phyloP scores from a whole-genome alignment of 1,140 invertebrate genomes.

The Leptinotarsa lineolata region DNA sequence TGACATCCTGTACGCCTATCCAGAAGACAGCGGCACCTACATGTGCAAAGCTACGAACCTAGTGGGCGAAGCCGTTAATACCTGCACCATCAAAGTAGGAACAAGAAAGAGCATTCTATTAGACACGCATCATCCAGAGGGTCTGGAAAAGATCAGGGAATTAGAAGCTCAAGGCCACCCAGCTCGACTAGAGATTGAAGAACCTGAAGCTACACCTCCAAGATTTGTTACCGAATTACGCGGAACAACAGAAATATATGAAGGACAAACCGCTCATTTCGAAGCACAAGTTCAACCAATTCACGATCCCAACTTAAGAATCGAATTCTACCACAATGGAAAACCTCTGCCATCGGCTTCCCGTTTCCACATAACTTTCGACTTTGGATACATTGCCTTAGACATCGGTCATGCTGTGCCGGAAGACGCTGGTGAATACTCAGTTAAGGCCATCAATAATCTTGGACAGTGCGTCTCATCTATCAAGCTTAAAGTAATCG shows the following conservation, averaged over 20 bases:
- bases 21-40: slow-evolving; percentile 93
- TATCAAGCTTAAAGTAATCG: slow-evolving; percentile 80
- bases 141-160: slow-evolving; percentile 87
- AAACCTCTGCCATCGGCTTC: slow-evolving; percentile 84
- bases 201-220: slow-evolving; percentile 76
- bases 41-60: slow-evolving; percentile 92
- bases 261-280: slow-evolving; percentile 87
- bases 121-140: slow-evolving; percentile 92
- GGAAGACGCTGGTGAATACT: slow-evolving; percentile 94
- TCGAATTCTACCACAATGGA: slow-evolving; percentile 91
- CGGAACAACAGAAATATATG: slow-evolving; percentile 81
- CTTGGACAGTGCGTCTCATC: slow-evolving; percentile 83
- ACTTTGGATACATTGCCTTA: slow-evolving; percentile 93
- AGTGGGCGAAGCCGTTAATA: slow-evolving; percentile 90
- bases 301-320: slow-evolving; percentile 85
- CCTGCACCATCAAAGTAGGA: slow-evolving; percentile 82
- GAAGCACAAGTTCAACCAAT: slow-evolving; percentile 90
- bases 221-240: slow-evolving; percentile 80
- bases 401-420: slow-evolving; percentile 88
- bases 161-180: slow-evolving; percentile 82
- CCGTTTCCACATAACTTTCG: slow-evolving; percentile 90
- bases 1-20: slow-evolving; percentile 90
- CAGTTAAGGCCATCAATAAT: slow-evolving; percentile 85
- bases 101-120: slow-evolving; percentile 81
- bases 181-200: slow-evolving; percentile 78